phyloP scores from a whole-genome alignment of 2,797 vertebrate species.

The Falco naumanni region DNA sequence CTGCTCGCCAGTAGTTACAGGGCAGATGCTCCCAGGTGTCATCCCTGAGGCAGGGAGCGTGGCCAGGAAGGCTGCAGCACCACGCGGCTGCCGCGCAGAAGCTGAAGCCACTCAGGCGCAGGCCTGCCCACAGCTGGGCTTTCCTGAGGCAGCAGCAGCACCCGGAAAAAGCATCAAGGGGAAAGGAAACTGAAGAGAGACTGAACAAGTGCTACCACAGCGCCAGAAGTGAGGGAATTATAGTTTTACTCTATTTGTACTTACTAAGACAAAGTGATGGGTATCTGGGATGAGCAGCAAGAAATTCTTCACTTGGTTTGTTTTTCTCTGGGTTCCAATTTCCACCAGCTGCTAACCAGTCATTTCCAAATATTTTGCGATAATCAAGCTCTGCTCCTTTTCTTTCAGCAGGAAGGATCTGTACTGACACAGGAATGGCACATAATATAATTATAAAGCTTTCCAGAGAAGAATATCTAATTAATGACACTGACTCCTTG shows the following conservation, averaged over 20 bases:
- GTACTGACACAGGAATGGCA: background rate
- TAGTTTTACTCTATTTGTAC: constrained; percentile 24
- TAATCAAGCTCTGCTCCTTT: constrained; percentile 94
- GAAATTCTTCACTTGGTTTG: constrained; percentile 81
- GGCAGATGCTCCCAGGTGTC: background rate
- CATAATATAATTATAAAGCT: background rate
- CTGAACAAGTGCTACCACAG: background rate
- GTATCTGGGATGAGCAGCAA: constrained; percentile 86
- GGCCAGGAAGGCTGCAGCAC: accelerated
- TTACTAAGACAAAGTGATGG: constrained; percentile 85
- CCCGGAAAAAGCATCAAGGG: background rate
- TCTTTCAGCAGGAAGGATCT: constrained; percentile 85
- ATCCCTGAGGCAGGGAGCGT: background rate
- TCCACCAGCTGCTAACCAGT: constrained; percentile 88
- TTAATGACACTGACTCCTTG: background rate
- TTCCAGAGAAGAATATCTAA: background rate
- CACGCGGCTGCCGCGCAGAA: background rate
- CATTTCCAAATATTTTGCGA: constrained; percentile 88
- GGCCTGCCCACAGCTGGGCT: background rate
- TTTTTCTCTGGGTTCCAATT: constrained; percentile 75
- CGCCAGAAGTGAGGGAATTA: background rate
- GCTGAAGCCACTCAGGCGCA: background rate
- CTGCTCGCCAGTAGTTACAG: background rate
- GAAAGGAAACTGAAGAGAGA: background rate
- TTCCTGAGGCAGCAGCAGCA: background rate